These are phyloP conservation scores for Thecophora atra DNA, from an alignment of 2,888 invertebrate species.

Conservation along the genomic window DNA sequence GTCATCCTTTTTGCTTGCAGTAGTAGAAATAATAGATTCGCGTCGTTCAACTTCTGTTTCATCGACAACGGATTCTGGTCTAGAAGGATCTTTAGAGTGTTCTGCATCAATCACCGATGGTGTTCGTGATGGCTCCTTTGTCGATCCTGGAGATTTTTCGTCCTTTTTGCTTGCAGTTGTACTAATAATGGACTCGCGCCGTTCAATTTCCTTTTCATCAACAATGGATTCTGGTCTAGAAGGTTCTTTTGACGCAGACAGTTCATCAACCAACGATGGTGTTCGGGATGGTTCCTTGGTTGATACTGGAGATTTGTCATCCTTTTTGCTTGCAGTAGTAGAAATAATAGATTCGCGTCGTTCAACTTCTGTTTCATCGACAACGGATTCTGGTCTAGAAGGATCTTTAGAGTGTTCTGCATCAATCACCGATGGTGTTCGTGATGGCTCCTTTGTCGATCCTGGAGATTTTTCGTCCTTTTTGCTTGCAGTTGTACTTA, in stretches of 20 bases:
- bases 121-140: conserved; percentile 32
- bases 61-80: conserved; percentile 44
- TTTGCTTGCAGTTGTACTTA: conserved; percentile 33
- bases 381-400: conserved; percentile 26
- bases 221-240: conserved; percentile 32
- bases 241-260: conserved; percentile 12
- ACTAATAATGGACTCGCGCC: conserved; percentile 39
- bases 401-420: conserved; percentile 27
- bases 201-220: conserved; percentile 41
- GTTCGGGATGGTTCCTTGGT: conserved; percentile 34
- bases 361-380: conserved; percentile 16
- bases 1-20: conserved; percentile 40
- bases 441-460: conserved; percentile 18
- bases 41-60: conserved; percentile 37
- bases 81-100: conserved; percentile 44
- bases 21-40: conserved; percentile 3
- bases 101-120: conserved; percentile 30
- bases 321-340: conserved; percentile 39
- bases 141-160: conserved; percentile 32
- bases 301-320: conserved; percentile 30
- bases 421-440: conserved; percentile 30
- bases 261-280: conserved; percentile 30
- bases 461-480: conserved; percentile 40
- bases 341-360: conserved; percentile 34
- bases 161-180: conserved; percentile 34